phyloP scores from a whole-genome alignment of 1,140 invertebrate genomes.

The Solenopsis fugax region DNA sequence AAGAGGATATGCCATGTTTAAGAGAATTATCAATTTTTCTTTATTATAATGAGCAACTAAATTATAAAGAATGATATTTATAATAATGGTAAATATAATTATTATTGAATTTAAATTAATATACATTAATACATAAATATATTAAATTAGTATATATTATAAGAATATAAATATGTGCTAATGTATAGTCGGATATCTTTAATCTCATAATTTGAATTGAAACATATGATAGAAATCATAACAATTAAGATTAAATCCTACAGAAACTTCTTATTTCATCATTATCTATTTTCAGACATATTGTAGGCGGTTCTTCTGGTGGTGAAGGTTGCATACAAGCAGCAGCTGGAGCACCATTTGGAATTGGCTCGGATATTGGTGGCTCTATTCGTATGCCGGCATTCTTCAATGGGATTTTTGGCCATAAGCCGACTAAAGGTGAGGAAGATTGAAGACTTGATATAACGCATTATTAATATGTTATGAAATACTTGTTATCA shows the following conservation, averaged over 20 bases:
- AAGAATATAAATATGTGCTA: neutral
- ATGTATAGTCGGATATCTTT: too few relatives aligned
- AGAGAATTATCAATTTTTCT: neutral
- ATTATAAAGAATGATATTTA: neutral
- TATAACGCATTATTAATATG: neutral
- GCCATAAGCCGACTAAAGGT: slow-evolving; percentile 96
- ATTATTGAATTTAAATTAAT: slow-evolving; percentile 17
- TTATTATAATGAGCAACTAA: neutral
- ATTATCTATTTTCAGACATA: slow-evolving; percentile 85
- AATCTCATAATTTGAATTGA: neutral
- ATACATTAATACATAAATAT: neutral
- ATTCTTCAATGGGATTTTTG: slow-evolving; percentile 98
- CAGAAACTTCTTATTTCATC: slow-evolving; percentile 38
- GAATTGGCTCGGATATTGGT: slow-evolving; percentile 97
- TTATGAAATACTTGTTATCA: neutral
- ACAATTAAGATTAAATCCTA: neutral
- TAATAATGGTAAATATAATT: neutral
- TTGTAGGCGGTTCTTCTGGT: slow-evolving; percentile 94
- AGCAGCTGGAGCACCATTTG: slow-evolving; percentile 92
- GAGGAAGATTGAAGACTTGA: slow-evolving; percentile 73
- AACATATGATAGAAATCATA: neutral
- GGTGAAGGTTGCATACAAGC: slow-evolving; percentile 91
- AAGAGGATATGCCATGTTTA: neutral
- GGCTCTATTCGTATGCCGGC: slow-evolving; percentile 98
- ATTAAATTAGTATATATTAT: neutral